Conservation (phyloP, 2,888 invertebrate genomes). For the Dasypolia templi region DNA sequence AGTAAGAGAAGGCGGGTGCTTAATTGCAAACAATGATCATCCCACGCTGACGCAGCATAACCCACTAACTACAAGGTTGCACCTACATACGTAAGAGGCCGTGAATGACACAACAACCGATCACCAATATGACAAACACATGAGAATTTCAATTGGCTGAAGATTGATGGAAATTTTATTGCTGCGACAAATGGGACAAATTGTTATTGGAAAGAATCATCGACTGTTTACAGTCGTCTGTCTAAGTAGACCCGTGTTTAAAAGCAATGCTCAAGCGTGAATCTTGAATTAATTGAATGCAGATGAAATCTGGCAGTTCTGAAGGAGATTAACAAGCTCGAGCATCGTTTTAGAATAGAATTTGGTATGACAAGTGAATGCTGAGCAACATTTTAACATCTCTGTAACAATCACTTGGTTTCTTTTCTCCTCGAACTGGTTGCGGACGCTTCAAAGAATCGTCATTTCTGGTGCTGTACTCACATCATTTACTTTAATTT, state of each 20-base stretch:
- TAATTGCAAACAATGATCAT: conserved; percentile 63
- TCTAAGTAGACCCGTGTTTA: neutral
- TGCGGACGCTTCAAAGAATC: conserved; percentile 24
- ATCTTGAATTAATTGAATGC: neutral
- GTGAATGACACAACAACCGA: conserved; percentile 61
- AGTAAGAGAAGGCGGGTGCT: conserved; percentile 44
- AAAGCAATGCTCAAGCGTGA: neutral
- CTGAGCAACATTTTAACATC: conserved; percentile 1
- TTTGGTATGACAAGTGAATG: neutral
- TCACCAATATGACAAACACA: conserved; percentile 25
- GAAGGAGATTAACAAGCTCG: neutral
- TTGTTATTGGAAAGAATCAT: neutral
- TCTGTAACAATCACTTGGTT: neutral
- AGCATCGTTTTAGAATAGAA: neutral
- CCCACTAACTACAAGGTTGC: conserved; percentile 55
- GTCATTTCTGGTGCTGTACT: neutral
- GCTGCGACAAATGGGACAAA: conserved; percentile 3
- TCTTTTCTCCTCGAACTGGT: neutral
- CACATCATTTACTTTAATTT: conserved; percentile 20
- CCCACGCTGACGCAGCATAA: conserved; percentile 55
- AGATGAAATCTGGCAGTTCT: neutral
- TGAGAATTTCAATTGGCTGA: conserved; percentile 17
- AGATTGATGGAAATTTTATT: conserved; percentile 32
- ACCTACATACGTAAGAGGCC: conserved; percentile 57
- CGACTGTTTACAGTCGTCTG: conserved; percentile 1